A percentile compares a stretch with the other conserved stretches of the same genome.
These are phyloP conservation scores for Ifrita kowaldi DNA, from an alignment of 2,113 vertebrate species.

Conservation along the genomic window DNA sequence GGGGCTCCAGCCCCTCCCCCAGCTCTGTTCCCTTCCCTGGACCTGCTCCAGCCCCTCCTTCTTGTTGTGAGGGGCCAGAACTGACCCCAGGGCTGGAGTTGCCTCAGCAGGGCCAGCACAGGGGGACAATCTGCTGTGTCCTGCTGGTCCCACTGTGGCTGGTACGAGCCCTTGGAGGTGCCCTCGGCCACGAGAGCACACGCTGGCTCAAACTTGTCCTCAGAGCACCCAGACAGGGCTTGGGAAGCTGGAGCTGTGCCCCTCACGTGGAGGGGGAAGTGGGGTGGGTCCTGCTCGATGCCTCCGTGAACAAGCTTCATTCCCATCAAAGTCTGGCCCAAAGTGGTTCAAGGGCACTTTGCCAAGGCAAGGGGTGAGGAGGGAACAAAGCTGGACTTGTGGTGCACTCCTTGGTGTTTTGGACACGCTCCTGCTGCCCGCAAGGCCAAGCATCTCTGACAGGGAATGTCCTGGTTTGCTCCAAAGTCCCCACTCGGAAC, in stretches of 20 bases:
- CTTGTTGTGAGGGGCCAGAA: neutral
- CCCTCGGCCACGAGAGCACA: neutral
- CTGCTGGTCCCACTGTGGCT: neutral
- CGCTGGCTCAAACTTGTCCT: rapidly evolving
- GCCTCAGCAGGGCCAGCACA: neutral
- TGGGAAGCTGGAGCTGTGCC: neutral
- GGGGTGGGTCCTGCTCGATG: rapidly evolving
- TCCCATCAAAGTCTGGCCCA: neutral
- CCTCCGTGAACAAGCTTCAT: neutral
- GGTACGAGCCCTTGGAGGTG: neutral
- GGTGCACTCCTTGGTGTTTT: neutral
- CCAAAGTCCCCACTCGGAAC: neutral
- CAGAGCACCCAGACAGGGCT: neutral
- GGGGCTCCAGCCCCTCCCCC: neutral
- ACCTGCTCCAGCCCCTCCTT: rapidly evolving
- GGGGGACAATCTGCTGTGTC: neutral
- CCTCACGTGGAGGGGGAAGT: neutral
- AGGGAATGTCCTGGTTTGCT: neutral
- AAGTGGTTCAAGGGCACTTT: neutral
- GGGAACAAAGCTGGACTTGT: neutral
- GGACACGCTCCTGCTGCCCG: rapidly evolving
- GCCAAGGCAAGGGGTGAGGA: neutral
- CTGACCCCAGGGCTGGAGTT: rapidly evolving
- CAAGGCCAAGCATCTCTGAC: neutral
- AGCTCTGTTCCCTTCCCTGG: rapidly evolving